phyloP scores from a whole-genome alignment of 2,113 vertebrate genomes.

The Xiphophorus hellerii region DNA sequence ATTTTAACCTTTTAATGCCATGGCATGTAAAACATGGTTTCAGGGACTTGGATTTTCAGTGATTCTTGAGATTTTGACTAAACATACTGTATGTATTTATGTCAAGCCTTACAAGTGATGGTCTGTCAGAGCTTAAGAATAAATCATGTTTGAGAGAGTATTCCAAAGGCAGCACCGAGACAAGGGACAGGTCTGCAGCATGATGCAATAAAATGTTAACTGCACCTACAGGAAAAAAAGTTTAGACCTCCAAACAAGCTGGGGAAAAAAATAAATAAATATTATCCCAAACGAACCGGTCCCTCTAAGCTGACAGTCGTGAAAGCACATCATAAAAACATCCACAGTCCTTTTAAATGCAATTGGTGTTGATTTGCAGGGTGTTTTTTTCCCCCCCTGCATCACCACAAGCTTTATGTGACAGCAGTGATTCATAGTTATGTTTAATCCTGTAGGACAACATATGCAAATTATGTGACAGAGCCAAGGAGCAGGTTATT shows the following conservation, averaged over 20 bases:
- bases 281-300: not conserved
- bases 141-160: no score
- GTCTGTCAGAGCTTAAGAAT: no score
- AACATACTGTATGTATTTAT: no score
- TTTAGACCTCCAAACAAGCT: not conserved
- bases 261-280: not conserved
- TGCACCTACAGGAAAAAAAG: not conserved
- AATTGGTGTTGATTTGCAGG: not conserved
- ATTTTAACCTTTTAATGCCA: not conserved
- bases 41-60: no score
- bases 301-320: not conserved
- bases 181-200: not conserved
- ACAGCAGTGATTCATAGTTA: not conserved
- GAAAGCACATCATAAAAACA: not conserved
- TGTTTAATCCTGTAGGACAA: not conserved
- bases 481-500: not conserved
- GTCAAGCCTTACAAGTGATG: no score
- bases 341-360: no score
- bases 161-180: no score
- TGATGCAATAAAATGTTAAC: not conserved
- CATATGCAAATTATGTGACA: not conserved
- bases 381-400: not conserved
- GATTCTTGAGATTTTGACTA: no score
- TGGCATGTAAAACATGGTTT: no score
- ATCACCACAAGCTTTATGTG: not conserved